A percentile compares a stretch with the other conserved stretches of the same genome.
Conservation (phyloP, 2,888 invertebrate genomes). For the Acanthosoma haemorrhoidale region DNA sequence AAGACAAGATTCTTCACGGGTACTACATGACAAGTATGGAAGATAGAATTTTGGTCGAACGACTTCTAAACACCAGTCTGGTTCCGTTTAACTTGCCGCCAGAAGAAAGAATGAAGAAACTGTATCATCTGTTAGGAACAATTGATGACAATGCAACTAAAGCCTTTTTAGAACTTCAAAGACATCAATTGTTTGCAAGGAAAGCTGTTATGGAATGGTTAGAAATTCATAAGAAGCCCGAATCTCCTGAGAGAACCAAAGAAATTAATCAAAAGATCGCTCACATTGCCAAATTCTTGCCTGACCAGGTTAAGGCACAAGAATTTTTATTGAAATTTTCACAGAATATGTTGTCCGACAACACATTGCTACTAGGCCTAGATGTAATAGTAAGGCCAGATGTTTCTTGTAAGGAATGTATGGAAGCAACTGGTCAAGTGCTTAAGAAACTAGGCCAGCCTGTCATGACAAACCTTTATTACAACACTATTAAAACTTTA, state of each 20-base stretch:
- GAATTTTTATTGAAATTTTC: slow-evolving; percentile 82
- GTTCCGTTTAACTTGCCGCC: slow-evolving; percentile 88
- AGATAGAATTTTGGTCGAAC: slow-evolving; percentile 82
- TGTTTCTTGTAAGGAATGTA: slow-evolving; percentile 89
- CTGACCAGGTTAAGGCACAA: slow-evolving; percentile 86
- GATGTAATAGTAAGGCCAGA: slow-evolving; percentile 81
- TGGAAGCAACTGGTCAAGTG: slow-evolving; percentile 68
- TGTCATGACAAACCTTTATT: slow-evolving; percentile 90
- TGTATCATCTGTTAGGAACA: slow-evolving; percentile 85
- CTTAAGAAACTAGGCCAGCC: slow-evolving; percentile 90
- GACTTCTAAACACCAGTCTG: slow-evolving; percentile 86
- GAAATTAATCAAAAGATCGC: slow-evolving; percentile 54
- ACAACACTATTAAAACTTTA: slow-evolving; percentile 92
- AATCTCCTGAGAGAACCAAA: slow-evolving; percentile 62
- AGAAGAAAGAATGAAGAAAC: slow-evolving; percentile 83
- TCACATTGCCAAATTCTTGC: slow-evolving; percentile 61
- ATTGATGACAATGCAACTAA: slow-evolving; percentile 93
- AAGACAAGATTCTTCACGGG: slow-evolving; percentile 92
- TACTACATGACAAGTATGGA: slow-evolving; percentile 79
- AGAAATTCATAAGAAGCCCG: slow-evolving; percentile 69
- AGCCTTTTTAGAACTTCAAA: slow-evolving; percentile 86
- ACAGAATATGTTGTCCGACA: slow-evolving; percentile 63
- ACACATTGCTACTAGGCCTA: slow-evolving; percentile 55
- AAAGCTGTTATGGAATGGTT: slow-evolving; percentile 82
- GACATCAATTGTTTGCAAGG: slow-evolving; percentile 78